A percentile compares a stretch with the other conserved stretches of the same genome.
These are phyloP conservation scores for Helleia helle DNA, from an alignment of 2,888 invertebrate species.

Conservation along the genomic window DNA sequence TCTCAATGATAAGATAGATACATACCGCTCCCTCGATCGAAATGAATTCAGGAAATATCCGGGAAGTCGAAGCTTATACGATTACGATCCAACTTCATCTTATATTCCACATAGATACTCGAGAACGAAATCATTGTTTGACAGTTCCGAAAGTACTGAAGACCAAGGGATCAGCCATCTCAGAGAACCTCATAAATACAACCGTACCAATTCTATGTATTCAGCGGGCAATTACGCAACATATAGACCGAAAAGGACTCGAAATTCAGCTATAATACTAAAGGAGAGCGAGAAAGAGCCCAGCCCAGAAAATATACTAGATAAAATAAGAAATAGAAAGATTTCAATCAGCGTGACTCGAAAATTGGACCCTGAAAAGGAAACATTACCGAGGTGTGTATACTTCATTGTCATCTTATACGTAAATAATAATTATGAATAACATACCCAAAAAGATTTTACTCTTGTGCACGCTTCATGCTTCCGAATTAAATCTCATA, in stretches of 20 bases:
- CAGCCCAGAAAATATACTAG: constrained; percentile 65
- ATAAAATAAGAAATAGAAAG: constrained; percentile 67
- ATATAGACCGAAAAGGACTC: constrained; percentile 61
- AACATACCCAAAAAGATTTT: constrained; percentile 59
- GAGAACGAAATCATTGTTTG: constrained; percentile 60
- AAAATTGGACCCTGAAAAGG: constrained; percentile 58
- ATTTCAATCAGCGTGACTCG: constrained; percentile 64
- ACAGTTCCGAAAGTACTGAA: constrained; percentile 48
- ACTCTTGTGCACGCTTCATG: constrained; percentile 68
- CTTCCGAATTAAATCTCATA: constrained; percentile 60
- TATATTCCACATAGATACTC: constrained; percentile 55
- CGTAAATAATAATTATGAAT: constrained; percentile 67
- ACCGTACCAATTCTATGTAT: constrained; percentile 61
- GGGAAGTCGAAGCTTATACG: constrained; percentile 49
- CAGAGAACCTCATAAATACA: constrained; percentile 57
- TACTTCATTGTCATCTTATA: constrained; percentile 29
- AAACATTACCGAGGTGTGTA: constrained; percentile 65
- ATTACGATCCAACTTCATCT: constrained; percentile 54
- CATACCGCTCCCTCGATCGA: constrained; percentile 63
- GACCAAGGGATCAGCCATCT: constrained; percentile 39
- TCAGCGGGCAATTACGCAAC: constrained; percentile 68
- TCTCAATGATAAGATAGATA: constrained; percentile 58
- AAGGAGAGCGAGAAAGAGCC: constrained; percentile 67
- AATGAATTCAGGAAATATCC: constrained; percentile 62
- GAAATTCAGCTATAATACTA: constrained; percentile 65